Evolutionary conservation across 1,140 invertebrate genomes (phyloP), one percentile per base, ranked within the genome.

Genomic region (Aphis craccivora): DNA sequence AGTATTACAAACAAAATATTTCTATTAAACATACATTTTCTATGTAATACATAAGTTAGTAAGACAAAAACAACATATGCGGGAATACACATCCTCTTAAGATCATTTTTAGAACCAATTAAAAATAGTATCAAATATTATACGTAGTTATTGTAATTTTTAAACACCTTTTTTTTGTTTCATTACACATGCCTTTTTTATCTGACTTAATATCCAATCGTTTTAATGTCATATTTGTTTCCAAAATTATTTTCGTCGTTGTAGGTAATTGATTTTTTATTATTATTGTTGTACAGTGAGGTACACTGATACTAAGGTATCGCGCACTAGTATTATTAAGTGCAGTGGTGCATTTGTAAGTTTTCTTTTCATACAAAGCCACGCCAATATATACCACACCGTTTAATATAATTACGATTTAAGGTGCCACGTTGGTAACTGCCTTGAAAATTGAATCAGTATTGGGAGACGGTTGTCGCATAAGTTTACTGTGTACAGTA

Each of bases 391-490:
- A 7, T 53, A n/a, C n/a, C 30, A 14, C 11, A 76, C n/a, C 60
- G n/a, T 76, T n/a, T n/a, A 90, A 90, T 90, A 40, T 60, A 25
- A 67, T 90, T 90, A 90, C 20, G 55, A 90, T 37, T 60, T 90
- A 90, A 60, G 55, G 37, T 90, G 35, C 37, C 53, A 90, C 25
- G 53, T 90, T 90, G 37, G 11, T 43, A 60, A 43, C 37, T 20
- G 11, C 89, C 89, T 90, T 90, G 89, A 90, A 90, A 76, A 90
- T 43, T 18, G 37, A 90, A 90, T 90, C 37, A 43, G 48, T 89
- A 53, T 89, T 30, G 45, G 86, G 86, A 89, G 48, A 89, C 60
- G 89, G 89, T 90, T 90, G 23, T n/a, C 37, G 53, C 53, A 40
- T 55, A 89, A 35, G n/a, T 53, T 55, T 18, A 35, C n/a, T 53